phyloP scores from a whole-genome alignment of 2,113 vertebrate genomes.

The Petaurus breviceps region DNA sequence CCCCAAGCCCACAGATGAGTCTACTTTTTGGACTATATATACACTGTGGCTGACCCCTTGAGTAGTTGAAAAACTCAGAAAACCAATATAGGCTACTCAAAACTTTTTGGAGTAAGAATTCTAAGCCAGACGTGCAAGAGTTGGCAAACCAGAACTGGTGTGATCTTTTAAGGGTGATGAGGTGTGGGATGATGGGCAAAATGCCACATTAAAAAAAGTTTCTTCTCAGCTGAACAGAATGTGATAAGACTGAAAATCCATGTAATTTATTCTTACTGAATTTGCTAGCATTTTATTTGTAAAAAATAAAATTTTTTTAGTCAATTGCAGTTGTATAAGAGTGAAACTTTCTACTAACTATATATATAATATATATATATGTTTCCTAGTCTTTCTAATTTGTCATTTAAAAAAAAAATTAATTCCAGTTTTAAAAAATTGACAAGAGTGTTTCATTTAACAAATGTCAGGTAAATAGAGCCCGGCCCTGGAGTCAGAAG shows the following conservation, averaged over 20 bases:
- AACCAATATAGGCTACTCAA: constrained; percentile 8
- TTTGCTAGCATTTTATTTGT: constrained; percentile 19
- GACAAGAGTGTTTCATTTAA: neutral
- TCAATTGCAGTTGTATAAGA: constrained; percentile 18
- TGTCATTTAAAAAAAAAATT: constrained; percentile 55
- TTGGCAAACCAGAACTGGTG: neutral
- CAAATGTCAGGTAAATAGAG: neutral
- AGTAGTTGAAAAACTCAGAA: neutral
- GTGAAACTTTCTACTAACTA: constrained; percentile 6
- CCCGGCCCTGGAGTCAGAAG: no score
- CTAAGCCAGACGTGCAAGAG: constrained; percentile 1
- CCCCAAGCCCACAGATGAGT: neutral
- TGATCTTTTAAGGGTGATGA: neutral
- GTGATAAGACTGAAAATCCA: neutral
- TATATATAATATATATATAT: no score
- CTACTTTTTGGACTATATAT: constrained; percentile 3
- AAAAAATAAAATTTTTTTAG: constrained; percentile 36
- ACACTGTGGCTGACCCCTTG: neutral
- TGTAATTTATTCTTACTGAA: constrained; percentile 37
- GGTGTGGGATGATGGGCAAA: neutral
- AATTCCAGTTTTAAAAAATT: neutral
- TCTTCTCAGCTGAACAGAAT: neutral
- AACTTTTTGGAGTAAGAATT: constrained; percentile 32
- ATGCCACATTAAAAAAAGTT: neutral
- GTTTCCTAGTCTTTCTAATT: constrained; percentile 14